Conservation (phyloP, 2,797 vertebrate species). For the Lycodopsis pacificus region DNA sequence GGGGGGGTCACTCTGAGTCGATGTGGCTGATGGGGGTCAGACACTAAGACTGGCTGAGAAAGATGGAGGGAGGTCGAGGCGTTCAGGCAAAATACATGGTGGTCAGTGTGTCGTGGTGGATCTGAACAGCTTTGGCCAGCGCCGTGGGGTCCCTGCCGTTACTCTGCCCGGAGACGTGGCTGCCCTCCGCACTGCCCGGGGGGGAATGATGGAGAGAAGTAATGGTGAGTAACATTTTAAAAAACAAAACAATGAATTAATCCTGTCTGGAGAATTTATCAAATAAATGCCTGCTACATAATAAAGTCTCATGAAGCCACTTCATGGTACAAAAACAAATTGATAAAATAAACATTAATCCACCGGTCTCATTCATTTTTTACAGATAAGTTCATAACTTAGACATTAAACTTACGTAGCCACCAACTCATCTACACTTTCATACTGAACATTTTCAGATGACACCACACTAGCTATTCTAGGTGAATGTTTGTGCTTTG, state of each 20-base stretch:
- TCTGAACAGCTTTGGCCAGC: slow-evolving; percentile 98
- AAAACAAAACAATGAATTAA: not conserved
- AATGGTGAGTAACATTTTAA: not conserved
- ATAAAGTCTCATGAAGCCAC: not conserved
- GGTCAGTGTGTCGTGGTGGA: slow-evolving; percentile 99
- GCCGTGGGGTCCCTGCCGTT: slow-evolving; percentile 96
- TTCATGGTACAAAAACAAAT: not conserved
- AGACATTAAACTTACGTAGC: not conserved
- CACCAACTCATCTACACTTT: not conserved
- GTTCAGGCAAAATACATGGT: slow-evolving; percentile 99
- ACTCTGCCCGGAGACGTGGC: slow-evolving; percentile 98
- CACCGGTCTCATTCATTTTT: no score
- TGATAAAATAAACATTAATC: not conserved
- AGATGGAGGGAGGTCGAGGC: slow-evolving; percentile 18
- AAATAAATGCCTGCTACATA: not conserved
- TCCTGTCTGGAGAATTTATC: not conserved
- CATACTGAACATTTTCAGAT: not conserved
- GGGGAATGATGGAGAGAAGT: not conserved
- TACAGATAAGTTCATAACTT: not conserved
- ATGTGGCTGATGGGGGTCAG: slow-evolving; percentile 21
- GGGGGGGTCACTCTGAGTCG: not conserved
- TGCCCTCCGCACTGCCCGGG: slow-evolving; percentile 93
- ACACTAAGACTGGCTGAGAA: slow-evolving; percentile 55
- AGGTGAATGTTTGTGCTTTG: not conserved
- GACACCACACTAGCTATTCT: not conserved